Base-by-base conservation (phyloP, 2,888 invertebrate species). In the Blastobasis lacticolella region DNA sequence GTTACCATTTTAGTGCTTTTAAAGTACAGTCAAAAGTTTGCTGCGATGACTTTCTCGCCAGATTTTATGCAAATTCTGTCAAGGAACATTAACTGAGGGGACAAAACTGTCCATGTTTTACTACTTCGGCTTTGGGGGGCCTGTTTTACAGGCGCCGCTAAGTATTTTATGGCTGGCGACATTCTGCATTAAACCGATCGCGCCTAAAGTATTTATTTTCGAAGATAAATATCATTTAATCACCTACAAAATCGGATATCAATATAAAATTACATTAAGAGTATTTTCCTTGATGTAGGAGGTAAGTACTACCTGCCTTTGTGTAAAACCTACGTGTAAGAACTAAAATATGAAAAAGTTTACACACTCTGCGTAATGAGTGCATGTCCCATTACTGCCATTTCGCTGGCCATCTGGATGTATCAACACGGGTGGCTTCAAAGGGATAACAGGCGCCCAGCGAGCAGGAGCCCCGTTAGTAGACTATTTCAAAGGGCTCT, bases 61-160 rank as follows among this genome's bases (percentile, higher is more conserved):
- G 75, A 75, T 80, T 84, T 86, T 84, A 86, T 87, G 87, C 79
- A 86, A 85, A 85, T 86, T 73, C 60, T 65, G 67, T 62, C 67
- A 75, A 73, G 65, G 74, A 73, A 71, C 69, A 71, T 71, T 79
- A 78, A 80, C 79, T 75, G 77, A 45, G 45, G 51, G 49, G 45
- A 49, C 54, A 52, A 51, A 23, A 52, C 51, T 51, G 56, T 45
- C 50, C 44, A 36, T 36, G 49, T 52, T 56, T 56, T 53, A 54
- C 50, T 50, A 54, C 55, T 52, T 40, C 23, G 45, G 49, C 43
- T 41, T 43, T 49, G 37, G 46, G 37, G 37, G 42, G 37, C 49
- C 44, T 45, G 48, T 44, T 45, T 10, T 43, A 41, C 37, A 50
- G 46, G 46, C 50, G 5, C 41, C 46, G 38, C 40, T 37, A 45